Percentiles rank a stretch among this genome's conserved stretches.
Evolutionary conservation across 2,113 vertebrate genomes (phyloP).

Genomic region (Furnarius figulus): DNA sequence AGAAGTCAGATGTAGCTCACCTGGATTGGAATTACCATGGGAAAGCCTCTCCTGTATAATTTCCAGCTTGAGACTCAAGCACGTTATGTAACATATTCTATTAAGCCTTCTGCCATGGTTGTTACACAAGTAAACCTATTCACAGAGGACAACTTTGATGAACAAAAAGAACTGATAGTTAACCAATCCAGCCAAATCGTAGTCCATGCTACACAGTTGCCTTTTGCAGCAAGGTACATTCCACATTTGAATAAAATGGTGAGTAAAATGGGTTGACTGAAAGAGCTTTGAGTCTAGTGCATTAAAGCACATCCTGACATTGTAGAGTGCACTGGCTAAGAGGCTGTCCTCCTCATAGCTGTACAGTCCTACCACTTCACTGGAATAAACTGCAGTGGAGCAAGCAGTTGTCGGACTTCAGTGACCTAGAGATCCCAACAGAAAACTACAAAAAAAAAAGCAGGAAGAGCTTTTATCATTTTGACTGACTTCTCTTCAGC

Average conservation of each 20-base stretch:
- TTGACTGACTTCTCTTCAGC: background rate
- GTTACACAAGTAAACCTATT: background rate
- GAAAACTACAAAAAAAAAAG: background rate
- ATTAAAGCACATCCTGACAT: background rate
- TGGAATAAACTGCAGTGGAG: background rate
- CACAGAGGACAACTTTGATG: background rate
- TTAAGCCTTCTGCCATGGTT: background rate
- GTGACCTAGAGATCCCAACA: background rate
- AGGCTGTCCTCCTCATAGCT: background rate
- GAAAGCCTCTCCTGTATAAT: background rate
- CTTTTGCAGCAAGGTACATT: background rate
- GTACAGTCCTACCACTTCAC: background rate
- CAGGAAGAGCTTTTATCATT: background rate
- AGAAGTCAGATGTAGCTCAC: background rate
- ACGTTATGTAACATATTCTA: background rate
- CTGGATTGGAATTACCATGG: background rate
- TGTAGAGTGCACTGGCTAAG: background rate
- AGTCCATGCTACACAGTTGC: background rate
- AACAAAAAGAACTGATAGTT: background rate
- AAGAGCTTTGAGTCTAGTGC: background rate
- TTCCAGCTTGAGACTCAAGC: background rate
- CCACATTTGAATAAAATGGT: background rate
- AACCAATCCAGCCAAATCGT: background rate
- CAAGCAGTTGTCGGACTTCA: background rate
- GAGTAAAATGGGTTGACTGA: background rate